Base-by-base conservation (phyloP, 2,113 vertebrate genomes). In the Phainopepla nitens region DNA sequence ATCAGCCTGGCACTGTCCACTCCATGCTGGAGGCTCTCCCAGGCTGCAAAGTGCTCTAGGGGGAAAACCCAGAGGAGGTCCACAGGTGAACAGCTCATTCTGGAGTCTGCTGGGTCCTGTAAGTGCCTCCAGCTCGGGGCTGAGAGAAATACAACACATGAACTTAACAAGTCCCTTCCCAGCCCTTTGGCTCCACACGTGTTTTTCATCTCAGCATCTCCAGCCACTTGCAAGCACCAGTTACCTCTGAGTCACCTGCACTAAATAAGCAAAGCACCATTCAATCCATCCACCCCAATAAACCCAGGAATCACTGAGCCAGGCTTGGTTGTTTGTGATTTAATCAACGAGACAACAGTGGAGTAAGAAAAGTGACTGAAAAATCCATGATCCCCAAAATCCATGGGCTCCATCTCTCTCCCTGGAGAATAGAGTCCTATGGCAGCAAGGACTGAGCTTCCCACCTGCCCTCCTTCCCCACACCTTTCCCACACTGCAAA, bases 391-490 rank as follows among this genome's bases (percentile, higher is more conserved):
- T 41, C 15, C 44, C 49, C 21, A 29, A 45, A 15, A 71, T 25
- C 39, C 73, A 3, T 1, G 45, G 19, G 83, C 18, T 80, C 5
- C 2, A n/a, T 35, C 29, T 83, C 53, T 83, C 23, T 22, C 7
- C 29, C 25, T 65, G 0, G 1, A 82, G 45, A 45, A 33, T 1
- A 0, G 27, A 0, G 6, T 57, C 44, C 17, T 0, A 0, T 1
- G 0, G 18, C 69, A 82, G 69, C 54, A 3, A 2, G 24, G 27
- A 51, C 56, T 12, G 53, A 87, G 53, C 42, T 82, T 69, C 54
- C 57, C 70, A 65, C 42, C 84, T 61, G 78, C 50, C 21, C 77
- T 87, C 65, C 70, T 72, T 72, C 53, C 49, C 72, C 1, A 2
- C 69, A 64, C 61, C 73, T 84, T 83, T 62, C 25, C 56, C 31